phyloP scores from a whole-genome alignment of 1,140 invertebrate species.

The Phenacoccus solenopsis region DNA sequence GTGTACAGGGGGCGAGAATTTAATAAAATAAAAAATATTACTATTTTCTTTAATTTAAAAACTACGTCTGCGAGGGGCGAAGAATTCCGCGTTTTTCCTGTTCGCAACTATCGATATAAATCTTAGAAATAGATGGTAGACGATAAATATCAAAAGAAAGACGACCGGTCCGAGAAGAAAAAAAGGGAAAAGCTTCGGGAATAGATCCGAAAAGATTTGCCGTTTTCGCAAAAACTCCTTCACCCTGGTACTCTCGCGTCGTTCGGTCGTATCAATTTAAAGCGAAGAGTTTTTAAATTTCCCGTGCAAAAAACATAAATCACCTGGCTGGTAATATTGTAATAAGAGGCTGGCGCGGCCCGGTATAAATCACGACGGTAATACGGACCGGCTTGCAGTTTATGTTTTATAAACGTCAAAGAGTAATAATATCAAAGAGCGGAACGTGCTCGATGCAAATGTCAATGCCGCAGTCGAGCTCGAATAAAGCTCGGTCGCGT shows the following conservation, averaged over 20 bases:
- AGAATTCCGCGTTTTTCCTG: neutral
- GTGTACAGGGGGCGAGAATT: no score
- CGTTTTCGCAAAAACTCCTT: neutral
- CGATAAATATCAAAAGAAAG: neutral
- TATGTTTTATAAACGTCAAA: no score
- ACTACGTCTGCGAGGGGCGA: neutral
- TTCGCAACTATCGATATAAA: neutral
- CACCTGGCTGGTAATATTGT: neutral
- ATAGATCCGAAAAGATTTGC: neutral
- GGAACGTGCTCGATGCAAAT: no score
- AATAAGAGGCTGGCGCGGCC: neutral
- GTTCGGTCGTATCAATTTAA: neutral
- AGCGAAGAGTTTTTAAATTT: neutral
- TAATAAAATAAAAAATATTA: constrained; percentile 4
- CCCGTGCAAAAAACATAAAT: neutral
- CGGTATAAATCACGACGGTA: no score
- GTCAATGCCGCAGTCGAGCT: neutral
- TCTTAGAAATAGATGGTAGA: constrained; percentile 2
- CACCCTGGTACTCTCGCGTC: no score
- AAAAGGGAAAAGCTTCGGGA: neutral
- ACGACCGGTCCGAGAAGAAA: no score
- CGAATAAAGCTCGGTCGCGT: no score
- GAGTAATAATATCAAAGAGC: no score
- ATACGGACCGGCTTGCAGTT: no score
- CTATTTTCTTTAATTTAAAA: neutral